A percentile compares a stretch with the other conserved stretches of the same genome.
phyloP scores from a whole-genome alignment of 2,797 vertebrate species.

The Pangasius mekongensis region DNA sequence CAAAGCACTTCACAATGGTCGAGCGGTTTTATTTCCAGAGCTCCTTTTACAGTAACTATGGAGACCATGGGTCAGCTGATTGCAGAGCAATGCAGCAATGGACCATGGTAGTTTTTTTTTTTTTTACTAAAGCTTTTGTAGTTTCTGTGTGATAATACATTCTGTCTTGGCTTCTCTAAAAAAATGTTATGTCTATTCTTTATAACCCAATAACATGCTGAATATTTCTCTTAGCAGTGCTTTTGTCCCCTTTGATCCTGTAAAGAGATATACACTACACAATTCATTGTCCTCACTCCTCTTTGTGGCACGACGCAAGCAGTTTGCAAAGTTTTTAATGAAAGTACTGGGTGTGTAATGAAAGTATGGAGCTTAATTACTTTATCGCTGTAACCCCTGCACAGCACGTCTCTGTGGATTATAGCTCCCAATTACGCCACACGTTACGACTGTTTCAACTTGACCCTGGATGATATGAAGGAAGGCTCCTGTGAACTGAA shows the following conservation, averaged over 20 bases:
- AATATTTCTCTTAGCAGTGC: background rate
- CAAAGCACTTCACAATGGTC: slow-evolving; percentile 36
- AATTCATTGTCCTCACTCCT: background rate
- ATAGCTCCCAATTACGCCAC: slow-evolving; percentile 51
- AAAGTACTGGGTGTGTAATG: slow-evolving; percentile 58
- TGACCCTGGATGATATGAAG: background rate
- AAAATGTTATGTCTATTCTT: background rate
- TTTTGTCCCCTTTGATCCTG: background rate
- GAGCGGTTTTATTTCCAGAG: slow-evolving; percentile 40
- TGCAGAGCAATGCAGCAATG: slow-evolving; percentile 30
- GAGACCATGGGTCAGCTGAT: slow-evolving; percentile 46
- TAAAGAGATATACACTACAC: background rate
- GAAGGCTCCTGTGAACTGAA: background rate
- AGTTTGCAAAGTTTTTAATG: slow-evolving; percentile 33
- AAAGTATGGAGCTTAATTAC: slow-evolving; percentile 65
- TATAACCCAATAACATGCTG: background rate
- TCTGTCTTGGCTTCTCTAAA: background rate
- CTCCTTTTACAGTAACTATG: slow-evolving; percentile 53
- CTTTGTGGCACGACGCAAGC: slow-evolving; percentile 20
- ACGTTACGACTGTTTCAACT: slow-evolving; percentile 59
- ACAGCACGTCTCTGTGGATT: slow-evolving; percentile 54
- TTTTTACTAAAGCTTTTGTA: background rate
- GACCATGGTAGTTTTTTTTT: slow-evolving; percentile 16
- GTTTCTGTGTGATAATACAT: background rate
- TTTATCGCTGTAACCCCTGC: slow-evolving; percentile 49